phyloP scores from a whole-genome alignment of 2,888 invertebrate genomes.

The Orthosia cruda region DNA sequence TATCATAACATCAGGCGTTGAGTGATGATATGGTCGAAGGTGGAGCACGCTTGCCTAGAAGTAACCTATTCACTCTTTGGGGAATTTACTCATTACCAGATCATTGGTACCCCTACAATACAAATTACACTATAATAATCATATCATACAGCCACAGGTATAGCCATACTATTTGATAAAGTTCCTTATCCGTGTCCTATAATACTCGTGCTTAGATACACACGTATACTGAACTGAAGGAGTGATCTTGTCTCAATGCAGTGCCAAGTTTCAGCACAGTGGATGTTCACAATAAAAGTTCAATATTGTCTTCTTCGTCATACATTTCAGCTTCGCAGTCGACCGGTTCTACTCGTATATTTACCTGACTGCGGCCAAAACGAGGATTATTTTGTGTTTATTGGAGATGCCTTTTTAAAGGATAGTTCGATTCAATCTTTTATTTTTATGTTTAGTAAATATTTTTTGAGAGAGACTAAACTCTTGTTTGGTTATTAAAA shows the following conservation, averaged over 20 bases:
- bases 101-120: too few species aligned
- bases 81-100: too few species aligned
- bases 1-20: too few species aligned
- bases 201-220: neutral
- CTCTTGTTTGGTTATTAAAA: neutral
- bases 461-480: neutral
- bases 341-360: conserved; percentile 2
- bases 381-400: neutral
- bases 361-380: neutral
- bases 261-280: conserved; percentile 9
- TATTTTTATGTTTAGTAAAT: neutral
- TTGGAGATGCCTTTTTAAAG: neutral
- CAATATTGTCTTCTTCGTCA: conserved; percentile 22
- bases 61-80: too few species aligned
- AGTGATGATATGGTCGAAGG: too few species aligned
- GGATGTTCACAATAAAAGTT: conserved; percentile 32
- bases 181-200: neutral
- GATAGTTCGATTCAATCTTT: neutral
- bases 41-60: too few species aligned
- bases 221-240: neutral
- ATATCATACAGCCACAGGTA: too few species aligned
- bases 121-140: too few species aligned
- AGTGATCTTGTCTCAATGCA: neutral
- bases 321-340: conserved; percentile 12
- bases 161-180: neutral